phyloP scores from a whole-genome alignment of 2,888 invertebrate genomes.

The Campopleginae sp. region DNA sequence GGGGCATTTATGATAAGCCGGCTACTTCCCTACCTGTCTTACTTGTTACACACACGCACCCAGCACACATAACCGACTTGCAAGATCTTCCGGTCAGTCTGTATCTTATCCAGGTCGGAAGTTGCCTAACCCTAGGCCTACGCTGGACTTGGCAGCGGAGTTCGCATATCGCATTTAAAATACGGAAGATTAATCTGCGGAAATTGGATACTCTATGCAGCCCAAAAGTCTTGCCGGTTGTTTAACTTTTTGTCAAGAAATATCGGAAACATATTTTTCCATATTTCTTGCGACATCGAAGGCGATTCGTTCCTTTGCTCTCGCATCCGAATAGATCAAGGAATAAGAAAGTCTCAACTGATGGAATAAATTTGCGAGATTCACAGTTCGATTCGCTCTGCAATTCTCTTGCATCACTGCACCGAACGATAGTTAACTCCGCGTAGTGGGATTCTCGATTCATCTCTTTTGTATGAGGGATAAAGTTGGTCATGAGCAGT shows the following conservation, averaged over 20 bases:
- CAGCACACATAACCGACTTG: conserved; percentile 28
- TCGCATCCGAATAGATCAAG: neutral
- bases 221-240: neutral
- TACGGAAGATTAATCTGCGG: conserved; percentile 19
- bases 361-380: neutral
- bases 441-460: neutral
- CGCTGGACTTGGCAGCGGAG: conserved; percentile 22
- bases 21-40: conserved; percentile 13
- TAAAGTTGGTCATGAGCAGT: conserved; percentile 34
- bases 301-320: neutral
- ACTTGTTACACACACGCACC: neutral
- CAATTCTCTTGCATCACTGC: conserved; percentile 6
- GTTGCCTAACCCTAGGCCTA: conserved; percentile 45
- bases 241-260: neutral
- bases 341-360: neutral
- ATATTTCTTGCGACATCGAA: neutral
- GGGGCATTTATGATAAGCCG: conserved; percentile 69
- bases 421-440: neutral
- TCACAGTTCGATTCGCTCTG: neutral
- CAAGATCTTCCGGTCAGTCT: conserved; percentile 56
- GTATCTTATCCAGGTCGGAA: conserved; percentile 62
- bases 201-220: neutral
- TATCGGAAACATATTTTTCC: neutral
- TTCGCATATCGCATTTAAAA: conserved; percentile 38
- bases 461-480: neutral